Percentiles rank a stretch among this genome's conserved stretches.
These are phyloP conservation scores for Laodelphax striatellus DNA, from an alignment of 1,140 invertebrate species.

Conservation along the genomic window DNA sequence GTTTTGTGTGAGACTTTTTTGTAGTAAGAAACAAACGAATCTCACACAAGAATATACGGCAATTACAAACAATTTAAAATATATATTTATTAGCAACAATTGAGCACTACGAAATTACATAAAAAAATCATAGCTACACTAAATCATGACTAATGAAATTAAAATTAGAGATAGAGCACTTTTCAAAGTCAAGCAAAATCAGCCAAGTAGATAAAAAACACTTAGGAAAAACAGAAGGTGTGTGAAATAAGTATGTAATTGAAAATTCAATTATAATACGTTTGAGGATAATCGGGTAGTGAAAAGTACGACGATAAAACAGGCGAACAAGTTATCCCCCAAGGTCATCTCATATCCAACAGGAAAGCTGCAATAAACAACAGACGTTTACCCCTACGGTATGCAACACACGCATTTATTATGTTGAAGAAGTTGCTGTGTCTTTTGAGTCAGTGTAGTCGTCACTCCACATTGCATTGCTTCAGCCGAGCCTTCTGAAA, in stretches of 20 bases:
- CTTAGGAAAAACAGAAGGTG: slow-evolving; percentile 3
- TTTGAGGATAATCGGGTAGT: slow-evolving; percentile 1
- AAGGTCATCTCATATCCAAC: slow-evolving; percentile 1
- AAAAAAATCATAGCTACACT: slow-evolving; percentile 2
- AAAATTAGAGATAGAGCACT: slow-evolving; percentile 4
- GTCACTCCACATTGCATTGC: neutral
- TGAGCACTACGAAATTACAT: slow-evolving; percentile 1
- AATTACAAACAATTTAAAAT: neutral
- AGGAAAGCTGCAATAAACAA: slow-evolving; percentile 2
- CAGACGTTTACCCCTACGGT: slow-evolving; percentile 1
- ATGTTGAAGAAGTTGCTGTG: neutral
- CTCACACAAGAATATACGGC: no score
- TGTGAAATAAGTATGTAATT: slow-evolving; percentile 2
- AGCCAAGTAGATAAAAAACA: slow-evolving; percentile 4
- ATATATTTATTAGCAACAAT: slow-evolving; percentile 1
- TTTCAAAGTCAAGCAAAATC: slow-evolving; percentile 1
- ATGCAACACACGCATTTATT: neutral
- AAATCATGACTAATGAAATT: slow-evolving; percentile 1
- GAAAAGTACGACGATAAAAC: slow-evolving; percentile 1
- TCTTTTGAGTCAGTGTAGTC: neutral
- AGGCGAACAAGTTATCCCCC: neutral
- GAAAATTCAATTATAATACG: neutral
- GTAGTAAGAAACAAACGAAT: no score
- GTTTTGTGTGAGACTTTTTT: no score
- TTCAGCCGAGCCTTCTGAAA: slow-evolving; percentile 1